A percentile compares a stretch with the other conserved stretches of the same genome.
Conservation (phyloP, 1,140 invertebrate genomes). For the Pogonomyrmex californicus region DNA sequence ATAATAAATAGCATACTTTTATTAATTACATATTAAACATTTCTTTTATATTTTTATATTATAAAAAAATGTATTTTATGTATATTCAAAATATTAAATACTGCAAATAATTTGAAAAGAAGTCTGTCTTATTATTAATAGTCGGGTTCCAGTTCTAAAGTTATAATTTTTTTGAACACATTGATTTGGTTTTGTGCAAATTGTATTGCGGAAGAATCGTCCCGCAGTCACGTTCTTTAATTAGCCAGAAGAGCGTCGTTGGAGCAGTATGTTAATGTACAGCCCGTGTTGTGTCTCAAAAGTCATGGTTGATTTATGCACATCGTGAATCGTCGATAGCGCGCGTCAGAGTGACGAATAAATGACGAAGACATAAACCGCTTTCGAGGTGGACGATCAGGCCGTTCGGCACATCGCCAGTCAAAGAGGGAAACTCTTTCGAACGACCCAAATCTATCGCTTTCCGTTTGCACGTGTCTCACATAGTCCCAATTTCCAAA, state of each 20-base stretch:
- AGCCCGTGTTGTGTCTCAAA: constrained; percentile 46
- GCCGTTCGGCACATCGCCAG: constrained; percentile 64
- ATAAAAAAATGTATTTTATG: no score
- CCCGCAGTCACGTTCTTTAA: constrained; percentile 39
- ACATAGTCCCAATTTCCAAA: constrained; percentile 44
- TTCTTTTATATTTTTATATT: neutral
- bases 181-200: constrained; percentile 3
- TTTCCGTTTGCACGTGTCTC: constrained; percentile 69
- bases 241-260: constrained; percentile 22
- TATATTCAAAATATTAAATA: no score
- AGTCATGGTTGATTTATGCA: constrained; percentile 62
- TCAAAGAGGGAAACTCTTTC: constrained; percentile 72
- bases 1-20: neutral
- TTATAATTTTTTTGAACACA: constrained; percentile 18
- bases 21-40: neutral
- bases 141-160: neutral
- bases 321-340: constrained; percentile 61
- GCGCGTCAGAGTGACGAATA: constrained; percentile 50
- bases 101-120: neutral
- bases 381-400: constrained; percentile 69
- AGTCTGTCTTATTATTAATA: neutral
- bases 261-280: constrained; percentile 42
- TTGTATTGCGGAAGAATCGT: neutral
- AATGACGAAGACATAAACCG: constrained; percentile 64
- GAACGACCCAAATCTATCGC: constrained; percentile 71